Conservation (phyloP, 2,797 vertebrate species). For the Enteromius anoplus region DNA sequence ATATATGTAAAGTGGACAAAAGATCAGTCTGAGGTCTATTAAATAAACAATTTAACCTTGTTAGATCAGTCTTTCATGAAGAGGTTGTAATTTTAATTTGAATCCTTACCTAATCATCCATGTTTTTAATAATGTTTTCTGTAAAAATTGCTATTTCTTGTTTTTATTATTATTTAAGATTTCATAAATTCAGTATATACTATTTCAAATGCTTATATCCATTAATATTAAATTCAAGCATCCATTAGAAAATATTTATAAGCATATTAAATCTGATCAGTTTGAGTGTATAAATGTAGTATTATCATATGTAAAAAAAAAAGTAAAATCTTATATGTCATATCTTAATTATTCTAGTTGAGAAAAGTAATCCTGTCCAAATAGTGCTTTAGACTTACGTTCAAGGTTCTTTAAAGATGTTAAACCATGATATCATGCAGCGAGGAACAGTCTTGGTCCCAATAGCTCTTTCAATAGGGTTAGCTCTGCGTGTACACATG, state of each 20-base stretch:
- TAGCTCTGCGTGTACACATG: slow-evolving; percentile 25
- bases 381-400: background rate
- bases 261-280: background rate
- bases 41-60: background rate
- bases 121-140: background rate
- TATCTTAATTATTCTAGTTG: background rate
- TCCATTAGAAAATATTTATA: background rate
- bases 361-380: background rate
- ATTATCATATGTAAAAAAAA: background rate
- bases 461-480: slow-evolving; percentile 34
- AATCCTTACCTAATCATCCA: background rate
- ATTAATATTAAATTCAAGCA: background rate
- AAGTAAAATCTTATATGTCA: background rate
- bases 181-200: too few relatives aligned
- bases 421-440: slow-evolving; percentile 9
- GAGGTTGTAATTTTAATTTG: background rate
- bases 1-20: background rate
- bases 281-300: background rate
- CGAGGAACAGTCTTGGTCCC: background rate
- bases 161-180: too few relatives aligned
- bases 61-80: background rate
- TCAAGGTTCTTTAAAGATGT: slow-evolving; percentile 20
- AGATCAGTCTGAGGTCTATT: too few relatives aligned
- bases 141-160: too few relatives aligned
- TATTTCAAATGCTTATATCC: too few relatives aligned